phyloP scores from a whole-genome alignment of 2,888 invertebrate genomes.

The Sthenelais limicola region DNA sequence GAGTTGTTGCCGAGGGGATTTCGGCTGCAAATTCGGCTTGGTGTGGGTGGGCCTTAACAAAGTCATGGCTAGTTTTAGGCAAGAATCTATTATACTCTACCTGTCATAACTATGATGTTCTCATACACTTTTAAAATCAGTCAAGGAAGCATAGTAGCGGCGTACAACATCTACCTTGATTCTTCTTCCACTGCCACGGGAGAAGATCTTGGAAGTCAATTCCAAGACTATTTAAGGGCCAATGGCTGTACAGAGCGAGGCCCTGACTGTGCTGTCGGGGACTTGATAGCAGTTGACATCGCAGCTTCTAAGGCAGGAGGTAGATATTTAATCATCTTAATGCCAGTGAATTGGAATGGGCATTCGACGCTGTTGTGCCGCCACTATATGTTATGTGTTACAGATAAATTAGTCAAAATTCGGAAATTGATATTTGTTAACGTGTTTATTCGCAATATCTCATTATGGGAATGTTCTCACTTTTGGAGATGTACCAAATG shows the following conservation, averaged over 20 bases:
- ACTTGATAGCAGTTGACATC: constrained; percentile 3
- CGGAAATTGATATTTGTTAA: too few species aligned
- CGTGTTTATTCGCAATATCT: too few species aligned
- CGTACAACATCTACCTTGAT: constrained; percentile 13
- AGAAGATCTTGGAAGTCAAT: neutral
- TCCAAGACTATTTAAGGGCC: neutral
- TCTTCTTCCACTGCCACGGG: neutral
- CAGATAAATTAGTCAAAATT: neutral
- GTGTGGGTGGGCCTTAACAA: too few species aligned
- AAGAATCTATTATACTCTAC: neutral
- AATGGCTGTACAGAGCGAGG: constrained; percentile 5
- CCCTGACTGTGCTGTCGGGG: constrained; percentile 24
- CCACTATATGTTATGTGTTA: neutral
- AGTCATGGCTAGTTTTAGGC: too few species aligned
- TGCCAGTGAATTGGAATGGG: neutral
- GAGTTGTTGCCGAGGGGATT: too few species aligned
- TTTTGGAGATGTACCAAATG: too few species aligned
- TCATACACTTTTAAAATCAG: neutral
- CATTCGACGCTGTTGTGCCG: neutral
- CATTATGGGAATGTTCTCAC: too few species aligned
- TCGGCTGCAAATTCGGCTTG: too few species aligned
- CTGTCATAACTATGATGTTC: neutral
- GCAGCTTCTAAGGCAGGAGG: constrained; percentile 6
- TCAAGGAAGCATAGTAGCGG: neutral
- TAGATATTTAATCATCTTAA: neutral